These are phyloP conservation scores for Aleiodes testaceus DNA, from an alignment of 2,888 invertebrate species.

Conservation along the genomic window DNA sequence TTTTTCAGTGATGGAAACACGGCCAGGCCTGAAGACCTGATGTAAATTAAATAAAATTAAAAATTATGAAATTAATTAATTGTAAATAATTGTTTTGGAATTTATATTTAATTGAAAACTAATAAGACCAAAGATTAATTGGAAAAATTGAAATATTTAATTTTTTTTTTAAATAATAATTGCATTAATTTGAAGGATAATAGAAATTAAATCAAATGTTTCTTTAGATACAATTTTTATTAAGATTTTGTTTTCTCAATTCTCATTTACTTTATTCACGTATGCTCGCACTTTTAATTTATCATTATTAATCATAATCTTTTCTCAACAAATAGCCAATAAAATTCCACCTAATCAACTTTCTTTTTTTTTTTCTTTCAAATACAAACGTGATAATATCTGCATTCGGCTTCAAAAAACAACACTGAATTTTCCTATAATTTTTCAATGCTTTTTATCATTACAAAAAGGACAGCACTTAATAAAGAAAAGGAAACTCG, in stretches of 20 bases:
- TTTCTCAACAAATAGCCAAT: too few relatives aligned
- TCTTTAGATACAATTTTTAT: conserved; percentile 52
- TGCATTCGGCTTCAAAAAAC: conserved; percentile 34
- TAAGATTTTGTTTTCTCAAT: conserved; percentile 56
- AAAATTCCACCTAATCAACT: conserved; percentile 9
- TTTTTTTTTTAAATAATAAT: too few relatives aligned
- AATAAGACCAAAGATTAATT: conserved; percentile 11
- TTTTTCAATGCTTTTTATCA: background rate
- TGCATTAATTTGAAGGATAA: background rate
- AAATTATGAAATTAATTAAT: background rate
- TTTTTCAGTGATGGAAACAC: conserved; percentile 76
- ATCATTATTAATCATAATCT: too few relatives aligned
- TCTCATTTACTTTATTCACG: conserved; percentile 49
- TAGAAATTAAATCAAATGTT: background rate
- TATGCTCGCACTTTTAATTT: conserved; percentile 44
- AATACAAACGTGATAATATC: background rate
- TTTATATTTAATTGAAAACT: conserved; percentile 10
- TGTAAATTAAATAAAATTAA: conserved; percentile 43
- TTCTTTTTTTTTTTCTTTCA: conserved; percentile 20
- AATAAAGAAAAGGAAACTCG: conserved; percentile 26
- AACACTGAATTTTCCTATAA: conserved; percentile 38
- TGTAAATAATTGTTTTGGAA: background rate
- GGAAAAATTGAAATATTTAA: background rate
- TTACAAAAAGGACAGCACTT: background rate
- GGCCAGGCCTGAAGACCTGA: conserved; percentile 74